Evolutionary conservation across 2,113 vertebrate genomes (phyloP).

Genomic region (Ranitomeya imitator): DNA sequence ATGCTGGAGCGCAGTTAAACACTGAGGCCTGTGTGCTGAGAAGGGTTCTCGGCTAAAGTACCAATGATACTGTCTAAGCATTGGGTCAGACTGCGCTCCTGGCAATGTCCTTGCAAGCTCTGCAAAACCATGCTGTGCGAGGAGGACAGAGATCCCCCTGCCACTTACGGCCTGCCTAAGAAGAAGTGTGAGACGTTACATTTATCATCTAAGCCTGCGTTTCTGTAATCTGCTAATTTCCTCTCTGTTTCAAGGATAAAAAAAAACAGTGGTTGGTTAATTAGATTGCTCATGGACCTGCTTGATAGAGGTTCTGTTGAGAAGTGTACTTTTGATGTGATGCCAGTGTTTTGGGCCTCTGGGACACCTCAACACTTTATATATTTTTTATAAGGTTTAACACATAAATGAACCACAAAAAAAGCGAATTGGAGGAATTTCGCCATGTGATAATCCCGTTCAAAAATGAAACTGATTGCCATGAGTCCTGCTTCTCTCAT

Average conservation of each 20-base stretch:
- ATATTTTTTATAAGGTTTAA: too few species aligned
- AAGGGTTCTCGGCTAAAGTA: background rate
- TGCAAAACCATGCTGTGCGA: background rate
- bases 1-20: background rate
- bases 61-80: conserved; percentile 10
- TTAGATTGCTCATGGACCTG: background rate
- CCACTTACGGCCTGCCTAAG: background rate
- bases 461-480: background rate
- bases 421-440: background rate
- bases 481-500: too few species aligned
- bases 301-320: background rate
- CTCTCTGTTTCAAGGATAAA: background rate
- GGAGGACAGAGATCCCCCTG: background rate
- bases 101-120: conserved; percentile 42
- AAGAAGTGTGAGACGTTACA: background rate
- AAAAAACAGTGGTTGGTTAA: background rate
- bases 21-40: background rate
- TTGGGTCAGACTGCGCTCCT: conserved; percentile 12
- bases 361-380: too few species aligned
- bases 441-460: background rate
- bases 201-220: background rate
- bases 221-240: conserved; percentile 2
- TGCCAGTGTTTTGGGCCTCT: too few species aligned
- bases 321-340: background rate
- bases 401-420: background rate